Evolutionary conservation across 2,797 vertebrate species (phyloP), one percentile per base, ranked within the genome.

Genomic region (Pangasius krempfi): DNA sequence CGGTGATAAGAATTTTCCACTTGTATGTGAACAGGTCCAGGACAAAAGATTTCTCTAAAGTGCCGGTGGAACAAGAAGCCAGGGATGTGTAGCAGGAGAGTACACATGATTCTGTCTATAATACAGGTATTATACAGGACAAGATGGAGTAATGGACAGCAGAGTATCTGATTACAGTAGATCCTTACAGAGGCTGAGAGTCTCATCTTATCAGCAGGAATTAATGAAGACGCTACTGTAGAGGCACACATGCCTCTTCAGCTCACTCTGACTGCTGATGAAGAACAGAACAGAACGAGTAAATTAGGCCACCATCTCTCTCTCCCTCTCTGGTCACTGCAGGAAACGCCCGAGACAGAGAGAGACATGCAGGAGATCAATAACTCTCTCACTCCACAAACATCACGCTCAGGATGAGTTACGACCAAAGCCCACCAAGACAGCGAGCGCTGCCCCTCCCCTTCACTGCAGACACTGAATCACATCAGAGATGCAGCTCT

Each of bases 251-350:
- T 52, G 87, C 40, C 64, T 58, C 72, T 86, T 72, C 70, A 89
- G 60, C 88, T 91, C 70, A 75, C 64, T 33, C 75, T 25, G 80
- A 80, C 73, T 85, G 81, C 47, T 64, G 89, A 87, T 58, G 18
- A 82, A 80, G 52, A 25, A 58, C 64, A 85, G 68, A 82, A 58
- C 7, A 80, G 86, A 72, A 25, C 47, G 47, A 85, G 76, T 86
- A 90, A 92, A 92, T 89, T 76, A 91, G 91, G 93, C 83, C 89
- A 87, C 60, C 84, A 18, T 64, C 22, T 87, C 86, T 72, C 56
- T 66, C 37, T 52, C 80, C 78, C 40, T n/a, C 30, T 44, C 22
- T 68, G 68, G 86, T 78, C 88, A 82, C 72, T 89, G 86, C 60
- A 84, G 80, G 64, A 86, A 89, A 88, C 66, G 84, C 84, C 84